These are phyloP conservation scores for Fringilla coelebs DNA, from an alignment of 2,797 vertebrate genomes.

Conservation along the genomic window DNA sequence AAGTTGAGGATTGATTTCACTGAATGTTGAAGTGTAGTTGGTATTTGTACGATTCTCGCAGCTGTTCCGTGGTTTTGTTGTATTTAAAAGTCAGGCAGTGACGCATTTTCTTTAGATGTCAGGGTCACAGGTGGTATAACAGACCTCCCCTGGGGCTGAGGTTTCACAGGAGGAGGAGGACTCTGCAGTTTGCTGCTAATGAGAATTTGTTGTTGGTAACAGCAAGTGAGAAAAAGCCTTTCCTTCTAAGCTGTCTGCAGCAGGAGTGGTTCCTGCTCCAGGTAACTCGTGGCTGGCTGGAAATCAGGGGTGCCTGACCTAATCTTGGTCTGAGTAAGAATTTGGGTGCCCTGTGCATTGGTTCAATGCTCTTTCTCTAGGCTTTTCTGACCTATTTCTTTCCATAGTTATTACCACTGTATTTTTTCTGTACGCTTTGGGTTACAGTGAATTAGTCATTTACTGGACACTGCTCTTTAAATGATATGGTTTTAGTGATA, in stretches of 20 bases:
- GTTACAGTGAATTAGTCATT: neutral
- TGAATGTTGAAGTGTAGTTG: neutral
- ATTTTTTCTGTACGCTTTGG: neutral
- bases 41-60: neutral
- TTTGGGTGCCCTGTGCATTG: neutral
- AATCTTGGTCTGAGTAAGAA: neutral
- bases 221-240: neutral
- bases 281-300: rapidly evolving
- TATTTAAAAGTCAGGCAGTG: neutral
- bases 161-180: neutral
- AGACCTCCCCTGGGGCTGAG: neutral
- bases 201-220: neutral
- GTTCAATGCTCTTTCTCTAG: rapidly evolving
- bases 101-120: neutral
- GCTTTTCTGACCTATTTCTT: neutral
- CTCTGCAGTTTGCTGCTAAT: neutral
- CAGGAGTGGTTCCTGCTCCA: neutral
- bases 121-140: neutral
- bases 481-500: neutral
- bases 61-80: neutral
- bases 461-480: neutral
- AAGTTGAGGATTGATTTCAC: neutral
- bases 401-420: neutral
- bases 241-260: neutral
- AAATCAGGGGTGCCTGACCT: neutral